A percentile compares a stretch with the other conserved stretches of the same genome.
phyloP scores from a whole-genome alignment of 2,888 invertebrate species.

The Euspilapteryx auroguttella region DNA sequence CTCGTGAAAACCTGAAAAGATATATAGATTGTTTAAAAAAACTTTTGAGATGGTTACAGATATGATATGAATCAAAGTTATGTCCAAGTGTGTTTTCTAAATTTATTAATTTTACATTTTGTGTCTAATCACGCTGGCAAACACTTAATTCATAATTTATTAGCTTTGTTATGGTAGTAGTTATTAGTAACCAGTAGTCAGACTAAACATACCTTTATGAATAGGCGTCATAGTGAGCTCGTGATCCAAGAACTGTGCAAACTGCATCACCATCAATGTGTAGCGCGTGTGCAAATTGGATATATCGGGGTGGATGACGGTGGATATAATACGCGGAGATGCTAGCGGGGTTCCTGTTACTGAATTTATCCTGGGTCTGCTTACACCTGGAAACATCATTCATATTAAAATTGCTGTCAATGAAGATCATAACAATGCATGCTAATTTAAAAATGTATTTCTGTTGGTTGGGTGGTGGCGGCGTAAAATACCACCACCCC shows the following conservation, averaged over 20 bases:
- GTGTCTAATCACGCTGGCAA: too few relatives aligned
- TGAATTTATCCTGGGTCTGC: conserved; percentile 73
- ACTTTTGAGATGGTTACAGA: too few relatives aligned
- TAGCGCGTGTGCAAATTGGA: conserved; percentile 87
- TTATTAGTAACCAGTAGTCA: neutral
- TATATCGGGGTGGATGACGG: conserved; percentile 88
- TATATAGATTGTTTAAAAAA: too few relatives aligned
- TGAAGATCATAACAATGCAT: too few relatives aligned
- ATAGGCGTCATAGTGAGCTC: conserved; percentile 94
- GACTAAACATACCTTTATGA: conserved; percentile 67
- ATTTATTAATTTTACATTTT: too few relatives aligned
- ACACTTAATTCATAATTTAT: too few relatives aligned
- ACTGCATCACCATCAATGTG: conserved; percentile 93
- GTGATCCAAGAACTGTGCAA: conserved; percentile 92
- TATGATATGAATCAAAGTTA: too few relatives aligned
- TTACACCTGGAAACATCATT: conserved; percentile 61
- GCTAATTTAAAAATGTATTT: too few relatives aligned
- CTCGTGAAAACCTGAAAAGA: conserved; percentile 74
- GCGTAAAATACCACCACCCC: too few relatives aligned
- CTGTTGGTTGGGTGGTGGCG: too few relatives aligned
- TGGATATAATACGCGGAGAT: conserved; percentile 83
- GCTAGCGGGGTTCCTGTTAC: conserved; percentile 79
- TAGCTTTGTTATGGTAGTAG: neutral
- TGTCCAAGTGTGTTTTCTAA: too few relatives aligned
- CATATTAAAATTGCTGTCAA: too few relatives aligned